Percentiles rank a stretch among this genome's conserved stretches.
Conservation (phyloP, 1,140 invertebrate species). For the Drosophila sp. region DNA sequence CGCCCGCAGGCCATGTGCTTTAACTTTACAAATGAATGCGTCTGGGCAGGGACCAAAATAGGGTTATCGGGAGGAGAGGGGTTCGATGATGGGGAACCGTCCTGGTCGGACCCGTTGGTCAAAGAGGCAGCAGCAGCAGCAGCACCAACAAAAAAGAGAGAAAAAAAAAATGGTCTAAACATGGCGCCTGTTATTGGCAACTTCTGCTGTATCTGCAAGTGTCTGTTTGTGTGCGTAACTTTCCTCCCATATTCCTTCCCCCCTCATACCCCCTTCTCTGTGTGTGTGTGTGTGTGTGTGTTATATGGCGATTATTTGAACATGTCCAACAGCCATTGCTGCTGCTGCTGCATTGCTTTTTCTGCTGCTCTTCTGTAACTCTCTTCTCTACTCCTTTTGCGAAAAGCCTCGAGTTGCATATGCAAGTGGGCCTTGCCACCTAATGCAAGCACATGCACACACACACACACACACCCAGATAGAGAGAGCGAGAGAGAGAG, state of each 20-base stretch:
- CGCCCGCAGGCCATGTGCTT: conserved; percentile 45
- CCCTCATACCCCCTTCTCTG: background rate
- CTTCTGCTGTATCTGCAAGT: conserved; percentile 46
- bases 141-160: background rate
- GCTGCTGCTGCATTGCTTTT: conserved; percentile 32
- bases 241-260: conserved; percentile 4
- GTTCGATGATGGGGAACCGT: too few relatives aligned
- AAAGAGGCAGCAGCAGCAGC: conserved; percentile 41
- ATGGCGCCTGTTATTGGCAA: conserved; percentile 76
- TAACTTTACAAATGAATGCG: conserved; percentile 77
- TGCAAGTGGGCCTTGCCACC: conserved; percentile 61
- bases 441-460: conserved; percentile 59
- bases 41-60: conserved; percentile 44
- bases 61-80: conserved; percentile 24
- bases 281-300: conserved; percentile 24
- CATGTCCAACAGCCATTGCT: conserved; percentile 71
- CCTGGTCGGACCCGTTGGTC: conserved; percentile 43
- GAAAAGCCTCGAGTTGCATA: conserved; percentile 75
- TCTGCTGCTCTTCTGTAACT: conserved; percentile 29
- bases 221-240: conserved; percentile 33
- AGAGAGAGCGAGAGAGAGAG: conserved; percentile 15
- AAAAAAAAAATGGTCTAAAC: conserved; percentile 69
- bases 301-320: conserved; percentile 61
- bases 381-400: conserved; percentile 51
- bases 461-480: conserved; percentile 23